Base-by-base conservation (phyloP, 2,113 vertebrate genomes). In the Sphaerodactylus townsendi region DNA sequence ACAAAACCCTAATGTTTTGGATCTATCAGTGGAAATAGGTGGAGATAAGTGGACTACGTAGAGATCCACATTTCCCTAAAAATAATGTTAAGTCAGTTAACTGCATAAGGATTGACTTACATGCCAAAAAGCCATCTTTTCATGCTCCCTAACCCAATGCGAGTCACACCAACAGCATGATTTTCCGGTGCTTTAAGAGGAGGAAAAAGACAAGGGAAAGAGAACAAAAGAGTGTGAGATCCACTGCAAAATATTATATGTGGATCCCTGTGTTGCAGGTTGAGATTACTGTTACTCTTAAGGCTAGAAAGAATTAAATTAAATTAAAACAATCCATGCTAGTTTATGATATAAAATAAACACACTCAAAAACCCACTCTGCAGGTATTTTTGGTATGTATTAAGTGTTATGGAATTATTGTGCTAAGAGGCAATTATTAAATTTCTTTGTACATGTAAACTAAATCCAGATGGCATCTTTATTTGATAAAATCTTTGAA, bases 371-470 rank as follows among this genome's bases (percentile, higher is more conserved):
- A 69, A 79, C 53, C 50, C 25, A 56, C 30, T 76, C 65, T 28
- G n/a, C 46, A 83, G 73, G 81, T 84, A 64, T 53, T 59, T 13
- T 23, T 41, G 56, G 80, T 87, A 76, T 53, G 44, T 53, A 69
- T 28, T 19, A 39, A 37, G 5, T 39, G 50, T 64, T 44, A 69
- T 37, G 66, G 37, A 93, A 77, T 3, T 56, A 10, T 46, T 86
- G 72, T 85, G 79, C 86, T 82, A 86, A 1, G 39, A 87, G 50
- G 15, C 79, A 14, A 72, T 85, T 87, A 80, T 68, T 4, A 86
- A 41, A 72, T 10, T 65, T 21, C 77, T 87, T 5, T 39, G 35
- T 75, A 59, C 35, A 71, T 80, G 19, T 62, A 50, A 56, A 56
- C 37, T 86, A 41, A 85, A 28, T 73, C 78, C 81, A 13, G 30